phyloP scores from a whole-genome alignment of 2,797 vertebrate species.

The Aeoliscus strigatus region DNA sequence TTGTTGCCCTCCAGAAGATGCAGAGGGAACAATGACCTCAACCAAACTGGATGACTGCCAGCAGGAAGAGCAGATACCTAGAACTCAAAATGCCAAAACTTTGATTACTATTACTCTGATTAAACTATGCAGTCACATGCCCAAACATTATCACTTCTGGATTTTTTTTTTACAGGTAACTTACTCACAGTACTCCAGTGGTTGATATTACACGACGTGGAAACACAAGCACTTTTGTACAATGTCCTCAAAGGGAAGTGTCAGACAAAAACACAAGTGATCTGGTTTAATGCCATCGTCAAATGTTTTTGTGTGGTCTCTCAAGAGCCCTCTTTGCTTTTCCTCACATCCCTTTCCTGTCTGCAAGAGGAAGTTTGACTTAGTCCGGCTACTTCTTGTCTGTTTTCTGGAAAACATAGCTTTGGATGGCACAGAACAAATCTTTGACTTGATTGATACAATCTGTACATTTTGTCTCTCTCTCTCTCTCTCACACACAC shows the following conservation, averaged over 20 bases:
- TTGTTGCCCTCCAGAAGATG: slow-evolving; percentile 29
- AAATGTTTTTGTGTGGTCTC: slow-evolving; percentile 24
- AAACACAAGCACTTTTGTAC: slow-evolving; percentile 4
- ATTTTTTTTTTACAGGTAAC: too few relatives aligned
- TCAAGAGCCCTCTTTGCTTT: slow-evolving; percentile 32
- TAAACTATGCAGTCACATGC: too few relatives aligned
- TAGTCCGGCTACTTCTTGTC: slow-evolving; percentile 32
- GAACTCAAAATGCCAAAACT: slow-evolving; percentile 50
- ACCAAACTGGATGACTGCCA: slow-evolving; percentile 43
- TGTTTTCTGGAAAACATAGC: slow-evolving; percentile 25
- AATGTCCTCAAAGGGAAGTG: slow-evolving; percentile 22
- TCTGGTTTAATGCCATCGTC: slow-evolving; percentile 33
- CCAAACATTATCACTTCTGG: too few relatives aligned
- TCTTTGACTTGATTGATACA: slow-evolving; percentile 15
- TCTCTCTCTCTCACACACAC: neutral
- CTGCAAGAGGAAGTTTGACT: slow-evolving; percentile 49
- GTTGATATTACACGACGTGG: neutral
- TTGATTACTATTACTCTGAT: too few relatives aligned
- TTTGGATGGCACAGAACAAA: slow-evolving; percentile 18
- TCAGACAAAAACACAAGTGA: slow-evolving; percentile 6
- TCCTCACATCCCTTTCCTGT: slow-evolving; percentile 62
- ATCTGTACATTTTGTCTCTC: neutral
- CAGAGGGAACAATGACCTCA: slow-evolving; percentile 41
- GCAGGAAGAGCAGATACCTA: slow-evolving; percentile 36
- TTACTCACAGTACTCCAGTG: too few relatives aligned